Percentiles rank a stretch among this genome's conserved stretches.
phyloP scores from a whole-genome alignment of 2,113 vertebrate species.

The Cyphomyrus plagiostoma region DNA sequence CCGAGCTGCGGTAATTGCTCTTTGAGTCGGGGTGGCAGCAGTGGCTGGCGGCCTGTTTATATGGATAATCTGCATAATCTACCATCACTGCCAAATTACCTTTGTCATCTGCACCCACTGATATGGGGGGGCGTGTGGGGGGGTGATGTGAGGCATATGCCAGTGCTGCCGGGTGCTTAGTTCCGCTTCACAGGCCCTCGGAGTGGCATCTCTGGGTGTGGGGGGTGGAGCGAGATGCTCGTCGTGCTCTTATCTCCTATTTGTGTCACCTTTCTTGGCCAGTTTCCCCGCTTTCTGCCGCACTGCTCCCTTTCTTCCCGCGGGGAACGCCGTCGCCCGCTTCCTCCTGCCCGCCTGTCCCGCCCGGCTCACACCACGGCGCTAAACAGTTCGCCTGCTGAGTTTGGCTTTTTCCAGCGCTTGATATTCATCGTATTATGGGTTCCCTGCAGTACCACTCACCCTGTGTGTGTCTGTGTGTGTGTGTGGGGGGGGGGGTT shows the following conservation, averaged over 20 bases:
- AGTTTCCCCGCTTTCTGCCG: neutral
- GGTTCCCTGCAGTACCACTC: neutral
- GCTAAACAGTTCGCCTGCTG: neutral
- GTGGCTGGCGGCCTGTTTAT: conserved; percentile 6
- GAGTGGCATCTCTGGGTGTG: neutral
- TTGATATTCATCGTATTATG: conserved; percentile 6
- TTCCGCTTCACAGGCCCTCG: neutral
- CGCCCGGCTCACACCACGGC: neutral
- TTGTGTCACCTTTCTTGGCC: conserved; percentile 26
- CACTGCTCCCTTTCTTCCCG: neutral
- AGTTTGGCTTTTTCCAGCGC: conserved; percentile 1
- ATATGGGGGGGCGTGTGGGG: neutral
- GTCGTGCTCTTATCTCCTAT: neutral
- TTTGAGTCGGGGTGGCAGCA: conserved; percentile 8
- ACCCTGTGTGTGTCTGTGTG: neutral
- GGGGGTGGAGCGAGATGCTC: neutral
- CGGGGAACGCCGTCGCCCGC: neutral
- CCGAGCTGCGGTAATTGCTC: neutral
- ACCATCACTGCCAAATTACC: conserved; percentile 33
- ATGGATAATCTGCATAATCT: conserved; percentile 37
- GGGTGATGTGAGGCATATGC: conserved; percentile 4
- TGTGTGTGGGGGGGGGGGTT: neutral
- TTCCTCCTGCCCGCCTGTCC: neutral
- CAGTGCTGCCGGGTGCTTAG: neutral
- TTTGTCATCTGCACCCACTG: conserved; percentile 22